Percentiles rank a stretch among this genome's conserved stretches.
Conservation (phyloP, 2,797 vertebrate species). For the Botia kubotai region DNA sequence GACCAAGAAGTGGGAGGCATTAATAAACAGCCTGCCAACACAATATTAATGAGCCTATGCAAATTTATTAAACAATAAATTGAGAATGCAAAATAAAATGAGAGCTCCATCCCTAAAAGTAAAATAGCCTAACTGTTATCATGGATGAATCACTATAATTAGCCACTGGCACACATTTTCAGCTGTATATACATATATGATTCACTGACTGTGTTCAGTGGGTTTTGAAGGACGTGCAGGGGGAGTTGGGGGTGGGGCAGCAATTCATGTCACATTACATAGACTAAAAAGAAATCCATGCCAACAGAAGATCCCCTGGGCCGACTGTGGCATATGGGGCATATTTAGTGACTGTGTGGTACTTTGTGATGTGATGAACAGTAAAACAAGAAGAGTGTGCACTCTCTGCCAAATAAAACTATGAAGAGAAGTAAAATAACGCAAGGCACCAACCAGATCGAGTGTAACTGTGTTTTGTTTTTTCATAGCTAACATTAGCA, state of each 20-base stretch:
- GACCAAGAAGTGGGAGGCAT: not conserved
- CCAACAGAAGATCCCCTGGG: slow-evolving; percentile 43
- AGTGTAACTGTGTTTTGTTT: not conserved
- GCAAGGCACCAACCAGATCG: not conserved
- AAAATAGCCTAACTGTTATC: too few relatives aligned
- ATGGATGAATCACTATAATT: too few relatives aligned
- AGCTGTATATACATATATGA: not conserved
- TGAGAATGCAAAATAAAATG: not conserved
- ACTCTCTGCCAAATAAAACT: not conserved
- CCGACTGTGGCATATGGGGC: slow-evolving; percentile 38
- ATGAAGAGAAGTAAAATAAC: not conserved
- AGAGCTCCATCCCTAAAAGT: not conserved
- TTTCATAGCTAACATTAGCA: too few relatives aligned
- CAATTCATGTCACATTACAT: not conserved
- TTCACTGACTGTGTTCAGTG: not conserved
- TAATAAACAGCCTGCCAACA: not conserved
- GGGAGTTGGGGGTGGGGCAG: not conserved
- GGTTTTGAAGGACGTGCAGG: not conserved
- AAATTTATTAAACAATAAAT: not conserved
- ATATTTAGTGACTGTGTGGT: slow-evolving; percentile 17
- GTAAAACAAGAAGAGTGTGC: too few relatives aligned
- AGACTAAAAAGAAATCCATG: not conserved
- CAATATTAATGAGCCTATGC: not conserved
- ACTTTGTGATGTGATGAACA: not conserved
- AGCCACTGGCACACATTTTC: not conserved